Evolutionary conservation across 2,888 invertebrate species (phyloP), one percentile per base, ranked within the genome.

Genomic region (Unio pictorum): DNA sequence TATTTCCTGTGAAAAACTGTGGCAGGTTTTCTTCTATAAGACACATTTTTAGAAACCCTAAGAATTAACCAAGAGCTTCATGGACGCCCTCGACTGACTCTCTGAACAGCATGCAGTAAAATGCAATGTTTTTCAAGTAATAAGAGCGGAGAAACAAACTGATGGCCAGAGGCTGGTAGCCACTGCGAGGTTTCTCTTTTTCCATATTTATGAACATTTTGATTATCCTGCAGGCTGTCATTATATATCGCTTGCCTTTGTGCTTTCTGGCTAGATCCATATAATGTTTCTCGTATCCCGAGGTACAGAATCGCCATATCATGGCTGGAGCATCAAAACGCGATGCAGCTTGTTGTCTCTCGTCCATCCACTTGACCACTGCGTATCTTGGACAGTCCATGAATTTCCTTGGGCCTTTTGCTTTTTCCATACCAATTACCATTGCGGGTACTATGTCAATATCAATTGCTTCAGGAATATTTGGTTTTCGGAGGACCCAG

Each of bases 371-470:
- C 66, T 79, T 81, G 66, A 76, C 74, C 23, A 81, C 77, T 7
- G 75, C 79, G 45, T 77, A 76, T 6, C 77, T 72, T 0, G 71
- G 71, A 57, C 77, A 78, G 1, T 71, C 57, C 66, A 80, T 72
- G 2, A 57, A 55, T 6, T 61, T 17, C 18, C 64, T 26, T 28
- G 69, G 67, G 56, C 72, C 64, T 3, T 70, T 71, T 6, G 73
- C 71, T 20, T 63, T 34, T 54, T 78, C 79, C 3, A 58, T 30
- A 57, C 67, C 66, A 7, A 81, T 23, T 6, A 73, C 60, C 18
- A 81, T 45, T 1, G 74, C 79, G 5, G 81, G 79, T 7, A 81
- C 78, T 54, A 81, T 64, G 58, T 81, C 79, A 1, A 81, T 63
- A 68, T 81, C 76, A 45, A 81, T 77, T 2, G 20, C 26, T 18